Base-by-base conservation (phyloP, 2,888 invertebrate genomes). In the Capitulum mitella region DNA sequence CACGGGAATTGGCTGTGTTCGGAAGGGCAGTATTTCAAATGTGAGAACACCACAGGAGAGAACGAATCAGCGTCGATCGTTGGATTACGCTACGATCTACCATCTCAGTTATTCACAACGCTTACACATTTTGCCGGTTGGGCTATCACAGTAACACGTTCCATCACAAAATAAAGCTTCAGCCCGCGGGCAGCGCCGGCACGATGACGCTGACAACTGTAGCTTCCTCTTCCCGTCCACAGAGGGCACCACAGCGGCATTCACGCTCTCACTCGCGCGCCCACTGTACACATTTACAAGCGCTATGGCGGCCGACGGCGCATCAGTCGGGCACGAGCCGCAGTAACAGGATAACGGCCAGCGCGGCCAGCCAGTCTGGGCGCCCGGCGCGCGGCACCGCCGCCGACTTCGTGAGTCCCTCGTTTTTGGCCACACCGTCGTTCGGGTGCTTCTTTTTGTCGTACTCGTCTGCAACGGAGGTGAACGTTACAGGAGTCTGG, bases 341-440 rank as follows among this genome's bases (percentile, higher is more conserved):
- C 70, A 70, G 70, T 12, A 64, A 29, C 70, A 70, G 70, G 26
- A 70, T 70, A 10, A 40, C 37, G 26, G 40, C 70, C 26, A 70
- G 26, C 37, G 40, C 22, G 22, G 26, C 40, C 6, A 37, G 10
- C 26, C 8, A 70, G 70, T 77, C 46, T 5, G 43, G 29, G 29
- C 32, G 32, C 51, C 12, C 70, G 6, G n/a, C 32, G 19, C 64
- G 37, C 46, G 75, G 22, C 64, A 64, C 51, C 70, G 51, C 37
- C 75, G 58, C 54, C 61, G 80, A 92, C 80, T 94, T 94, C n/a
- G n/a, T n/a, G 85, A 95, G 87, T 88, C 94, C 94, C 87, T 95
- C 95, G 86, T 94, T 70, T 40, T 70, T 95, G 88, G 95, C 95
- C 84, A 94, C 93, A 83, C 95, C 94, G 87, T 95, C 95, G 87